Base-by-base conservation (phyloP, 1,140 invertebrate species). In the Bombus vancouverensis region DNA sequence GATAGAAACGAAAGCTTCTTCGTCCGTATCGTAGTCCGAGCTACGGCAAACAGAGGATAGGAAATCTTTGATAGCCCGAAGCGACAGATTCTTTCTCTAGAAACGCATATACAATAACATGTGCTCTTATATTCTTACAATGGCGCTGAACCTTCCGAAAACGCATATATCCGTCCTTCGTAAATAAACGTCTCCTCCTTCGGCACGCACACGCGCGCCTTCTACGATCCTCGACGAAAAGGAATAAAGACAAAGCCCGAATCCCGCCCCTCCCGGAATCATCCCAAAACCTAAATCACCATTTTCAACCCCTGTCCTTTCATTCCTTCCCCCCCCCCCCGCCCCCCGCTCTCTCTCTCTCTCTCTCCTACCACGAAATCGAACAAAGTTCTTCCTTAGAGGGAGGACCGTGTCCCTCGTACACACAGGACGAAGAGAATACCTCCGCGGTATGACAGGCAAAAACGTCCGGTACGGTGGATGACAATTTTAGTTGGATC, bases 401-500 rank as follows among this genome's bases (percentile, higher is more conserved):
- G 79, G 78, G 71, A 87, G 89, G 81, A 72, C 72, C 89, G 80
- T 78, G 88, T 44, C 81, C 59, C 1, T 12, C 10, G 59, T n/a
- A n/a, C 9, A 62, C 59, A 85, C 81, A 89, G 88, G 79, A 87
- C 86, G 70, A 68, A 76, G 77, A 76, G 83, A 91, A 92, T 92
- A 92, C 85, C 90, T 87, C 85, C 87, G 86, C 83, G 83, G 90
- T 87, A 87, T 84, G 89, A 91, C 88, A 89, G 66, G 85, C 83
- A 89, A 79, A 84, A 88, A 85, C 88, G 78, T 62, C 65, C 65
- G 87, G 76, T 83, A 59, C n/a, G 77, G 76, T 85, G 83, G 81
- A 91, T 91, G 91, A 92, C 89, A 92, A 92, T 92, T 92, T 92
- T 90, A 90, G 78, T 79, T 87, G 62, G 53, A 78, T 81, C 83